Base-by-base conservation (phyloP, 2,797 vertebrate species). In the Aplochiton taeniatus region DNA sequence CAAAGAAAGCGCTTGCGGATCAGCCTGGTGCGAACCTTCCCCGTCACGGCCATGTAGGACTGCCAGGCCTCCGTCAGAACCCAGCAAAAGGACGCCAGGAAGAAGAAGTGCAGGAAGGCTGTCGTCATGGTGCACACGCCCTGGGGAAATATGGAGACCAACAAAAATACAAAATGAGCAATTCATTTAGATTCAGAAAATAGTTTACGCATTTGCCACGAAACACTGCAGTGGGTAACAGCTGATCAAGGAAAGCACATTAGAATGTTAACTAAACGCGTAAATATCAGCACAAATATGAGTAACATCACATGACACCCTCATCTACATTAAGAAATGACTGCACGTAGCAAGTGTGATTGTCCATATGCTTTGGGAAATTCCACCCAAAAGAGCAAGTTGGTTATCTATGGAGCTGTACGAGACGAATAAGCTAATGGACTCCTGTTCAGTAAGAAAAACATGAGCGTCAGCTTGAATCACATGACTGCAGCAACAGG, bases 41-140 rank as follows among this genome's bases (percentile, higher is more conserved):
- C 98, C 9, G 96, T 99, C 81, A 99, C 98, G 64, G 98, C 98
- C 98, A 99, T 99, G 83, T 99, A 99, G 59, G 97, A 99, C 91
- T 99, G 98, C 98, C 98, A 99, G 68, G 98, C 98, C 90, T 99
- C 98, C 17, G 98, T 99, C 91, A 99, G 93, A 76, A 99, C 98
- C 98, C 98, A 99, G 89, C 98, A 99, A 91, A 99, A 99, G 1
- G 98, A 99, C 59, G 98, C 98, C 93, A 99, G 88, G 90, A 99
- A 99, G 91, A 99, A 99, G 91, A 99, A 99, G 92, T 99, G 98
- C 80, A 99, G 95, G 85, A 99, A 98, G 56, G 96, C 98, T 0
- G 98, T 98, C 17, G 96, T 99, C 92, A 98, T 97, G 69, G 96
- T 93, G 83, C 98, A 99, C 82, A 99, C 94, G 9, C 94, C 94